Evolutionary conservation across 2,113 vertebrate species (phyloP), one percentile per base, ranked within the genome.

Genomic region (Oryctolagus cuniculus): DNA sequence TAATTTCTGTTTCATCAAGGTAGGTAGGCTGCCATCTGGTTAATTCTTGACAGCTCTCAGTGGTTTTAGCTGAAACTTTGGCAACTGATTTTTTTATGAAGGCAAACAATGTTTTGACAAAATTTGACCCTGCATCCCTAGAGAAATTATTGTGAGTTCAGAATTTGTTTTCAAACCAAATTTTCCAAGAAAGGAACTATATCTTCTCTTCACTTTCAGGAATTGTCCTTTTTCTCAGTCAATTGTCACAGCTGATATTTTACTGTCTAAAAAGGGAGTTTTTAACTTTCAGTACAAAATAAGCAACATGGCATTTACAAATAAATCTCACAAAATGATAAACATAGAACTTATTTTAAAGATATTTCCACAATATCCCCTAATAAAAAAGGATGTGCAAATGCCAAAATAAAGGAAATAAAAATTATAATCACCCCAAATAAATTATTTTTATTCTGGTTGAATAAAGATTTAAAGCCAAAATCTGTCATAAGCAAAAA

Each of bases 71-170:
- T 94, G 81, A 87, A 82, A 96, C 17, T 66, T 93, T 66, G 31
- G 81, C 72, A 64, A 38, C 31, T 89, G 38, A 24, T 89, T 86
- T 85, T 61, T 90, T 91, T 74, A 92, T 78, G 67, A 96, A 94
- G 34, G 25, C 31, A 90, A 93, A 31, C 92, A 94, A 72, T 77
- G 31, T 96, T 95, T 94, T 90, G 73, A 95, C 82, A 96, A 95
- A 95, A 95, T 85, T 77, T 74, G 63, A 90, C 44, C 72, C 19
- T 94, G 34, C 29, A 5, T 93, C 87, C 94, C 88, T 78, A 83
- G 77, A 96, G 85, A 96, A 95, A 96, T 95, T 91, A 92, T 29
- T 96, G 77, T 72, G 84, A 89, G 83, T 84, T 94, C 61, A 93
- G 87, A 96, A 90, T 38, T 87, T 95, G 90, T 91, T 97, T 94